Evolutionary conservation across 2,113 vertebrate genomes (phyloP).

Genomic region (Deroptyus accipitrinus): DNA sequence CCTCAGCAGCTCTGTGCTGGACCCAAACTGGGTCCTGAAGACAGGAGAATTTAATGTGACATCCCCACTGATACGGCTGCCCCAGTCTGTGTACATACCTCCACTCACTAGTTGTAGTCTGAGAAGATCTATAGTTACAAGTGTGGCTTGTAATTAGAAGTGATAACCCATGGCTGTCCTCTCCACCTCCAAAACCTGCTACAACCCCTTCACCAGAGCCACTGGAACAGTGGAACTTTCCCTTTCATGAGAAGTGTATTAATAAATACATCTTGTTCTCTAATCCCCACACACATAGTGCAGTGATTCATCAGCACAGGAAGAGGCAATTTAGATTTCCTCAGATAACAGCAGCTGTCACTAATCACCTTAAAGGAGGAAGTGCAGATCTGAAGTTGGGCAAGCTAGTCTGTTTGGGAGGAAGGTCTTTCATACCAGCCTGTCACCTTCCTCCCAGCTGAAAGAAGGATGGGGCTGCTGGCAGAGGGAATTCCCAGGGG

Average conservation of each 20-base stretch:
- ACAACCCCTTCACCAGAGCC: background rate
- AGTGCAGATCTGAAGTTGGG: slow-evolving; percentile 42
- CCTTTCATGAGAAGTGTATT: slow-evolving; percentile 75
- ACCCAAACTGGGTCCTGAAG: background rate
- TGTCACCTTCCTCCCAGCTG: background rate
- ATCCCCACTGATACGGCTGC: background rate
- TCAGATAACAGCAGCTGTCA: slow-evolving; percentile 75
- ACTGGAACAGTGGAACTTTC: slow-evolving; percentile 41
- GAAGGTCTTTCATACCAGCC: background rate
- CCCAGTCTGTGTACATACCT: background rate
- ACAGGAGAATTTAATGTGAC: background rate
- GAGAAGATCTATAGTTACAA: slow-evolving; percentile 4
- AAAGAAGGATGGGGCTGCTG: background rate
- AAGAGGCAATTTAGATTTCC: slow-evolving; percentile 78
- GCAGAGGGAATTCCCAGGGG: background rate
- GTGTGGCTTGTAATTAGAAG: background rate
- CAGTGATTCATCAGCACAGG: slow-evolving; percentile 78
- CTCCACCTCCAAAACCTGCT: background rate
- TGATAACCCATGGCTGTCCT: background rate
- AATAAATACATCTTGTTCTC: slow-evolving; percentile 76
- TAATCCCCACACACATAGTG: slow-evolving; percentile 58
- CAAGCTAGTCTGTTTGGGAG: background rate
- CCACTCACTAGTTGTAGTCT: background rate
- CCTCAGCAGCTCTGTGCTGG: background rate
- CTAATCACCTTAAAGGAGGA: slow-evolving; percentile 74